Percentiles rank a stretch among this genome's conserved stretches.
These are phyloP conservation scores for Myodes glareolus DNA, from an alignment of 2,113 vertebrate genomes.

Conservation along the genomic window DNA sequence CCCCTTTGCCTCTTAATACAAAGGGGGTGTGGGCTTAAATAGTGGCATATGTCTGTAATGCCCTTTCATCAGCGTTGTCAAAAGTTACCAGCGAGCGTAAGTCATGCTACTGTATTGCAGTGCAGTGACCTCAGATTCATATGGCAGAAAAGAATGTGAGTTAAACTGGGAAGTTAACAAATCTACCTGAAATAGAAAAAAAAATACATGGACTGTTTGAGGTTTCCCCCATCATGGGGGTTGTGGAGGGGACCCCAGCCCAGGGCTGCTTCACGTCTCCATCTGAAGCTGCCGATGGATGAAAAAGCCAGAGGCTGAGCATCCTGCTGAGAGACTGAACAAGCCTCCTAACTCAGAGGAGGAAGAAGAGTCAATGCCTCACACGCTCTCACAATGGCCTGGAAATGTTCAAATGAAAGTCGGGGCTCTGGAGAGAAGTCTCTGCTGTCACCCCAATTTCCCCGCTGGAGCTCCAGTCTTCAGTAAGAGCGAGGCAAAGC, in stretches of 20 bases:
- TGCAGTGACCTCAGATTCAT: too few relatives aligned
- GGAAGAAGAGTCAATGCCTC: neutral
- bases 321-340: neutral
- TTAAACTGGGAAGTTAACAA: too few relatives aligned
- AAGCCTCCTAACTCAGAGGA: neutral
- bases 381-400: neutral
- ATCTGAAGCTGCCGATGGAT: neutral
- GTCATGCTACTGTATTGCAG: too few relatives aligned
- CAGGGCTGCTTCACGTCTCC: neutral
- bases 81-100: too few relatives aligned
- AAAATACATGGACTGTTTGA: neutral
- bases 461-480: neutral
- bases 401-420: neutral
- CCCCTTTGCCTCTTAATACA: too few relatives aligned
- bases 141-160: too few relatives aligned
- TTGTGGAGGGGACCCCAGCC: neutral
- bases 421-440: neutral
- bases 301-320: neutral
- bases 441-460: neutral
- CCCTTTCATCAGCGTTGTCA: too few relatives aligned
- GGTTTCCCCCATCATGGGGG: neutral
- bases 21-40: too few relatives aligned
- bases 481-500: neutral
- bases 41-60: too few relatives aligned
- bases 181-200: too few relatives aligned